Conservation (phyloP, 2,888 invertebrate species). For the Drosophila prostipennis region DNA sequence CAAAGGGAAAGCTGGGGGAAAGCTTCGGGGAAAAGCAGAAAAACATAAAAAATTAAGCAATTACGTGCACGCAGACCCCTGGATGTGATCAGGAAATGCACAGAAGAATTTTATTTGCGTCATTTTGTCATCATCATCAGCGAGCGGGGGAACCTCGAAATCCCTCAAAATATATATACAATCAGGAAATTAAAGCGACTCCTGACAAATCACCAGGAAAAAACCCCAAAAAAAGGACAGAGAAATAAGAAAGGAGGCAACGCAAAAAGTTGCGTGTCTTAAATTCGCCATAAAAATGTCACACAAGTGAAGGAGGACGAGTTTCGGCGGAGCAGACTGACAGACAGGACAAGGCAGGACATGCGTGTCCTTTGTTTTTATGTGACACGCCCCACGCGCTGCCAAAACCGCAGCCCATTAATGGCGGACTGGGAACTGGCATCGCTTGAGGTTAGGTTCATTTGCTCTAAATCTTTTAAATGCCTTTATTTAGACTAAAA, state of each 20-base stretch:
- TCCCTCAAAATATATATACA: constrained; percentile 22
- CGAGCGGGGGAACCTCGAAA: not conserved
- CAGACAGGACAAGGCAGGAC: constrained; percentile 60
- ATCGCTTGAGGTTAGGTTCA: constrained; percentile 77
- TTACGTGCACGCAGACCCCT: constrained; percentile 66
- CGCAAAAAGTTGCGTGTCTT: constrained; percentile 75
- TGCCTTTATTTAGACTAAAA: constrained; percentile 80
- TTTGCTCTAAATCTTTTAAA: constrained; percentile 81
- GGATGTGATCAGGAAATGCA: constrained; percentile 65
- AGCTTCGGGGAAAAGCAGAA: constrained; percentile 40
- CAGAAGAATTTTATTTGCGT: constrained; percentile 66
- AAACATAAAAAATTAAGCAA: constrained; percentile 67
- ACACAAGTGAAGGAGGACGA: constrained; percentile 51
- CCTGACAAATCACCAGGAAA: constrained; percentile 61
- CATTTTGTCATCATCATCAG: constrained; percentile 62
- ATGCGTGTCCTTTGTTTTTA: constrained; percentile 80
- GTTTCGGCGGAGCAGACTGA: constrained; percentile 23
- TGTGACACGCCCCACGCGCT: constrained; percentile 60
- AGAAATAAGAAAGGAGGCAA: constrained; percentile 7
- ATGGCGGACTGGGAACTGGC: constrained; percentile 61
- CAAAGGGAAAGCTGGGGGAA: constrained; percentile 28
- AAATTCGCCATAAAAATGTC: constrained; percentile 80
- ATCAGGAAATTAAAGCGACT: constrained; percentile 65
- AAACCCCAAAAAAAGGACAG: constrained; percentile 17
- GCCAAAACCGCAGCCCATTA: constrained; percentile 58